Evolutionary conservation across 92 coral and sea anemone species (phyloP), one percentile per base, ranked within the genome.

Genomic region (Zoanthus sansibaricus): DNA sequence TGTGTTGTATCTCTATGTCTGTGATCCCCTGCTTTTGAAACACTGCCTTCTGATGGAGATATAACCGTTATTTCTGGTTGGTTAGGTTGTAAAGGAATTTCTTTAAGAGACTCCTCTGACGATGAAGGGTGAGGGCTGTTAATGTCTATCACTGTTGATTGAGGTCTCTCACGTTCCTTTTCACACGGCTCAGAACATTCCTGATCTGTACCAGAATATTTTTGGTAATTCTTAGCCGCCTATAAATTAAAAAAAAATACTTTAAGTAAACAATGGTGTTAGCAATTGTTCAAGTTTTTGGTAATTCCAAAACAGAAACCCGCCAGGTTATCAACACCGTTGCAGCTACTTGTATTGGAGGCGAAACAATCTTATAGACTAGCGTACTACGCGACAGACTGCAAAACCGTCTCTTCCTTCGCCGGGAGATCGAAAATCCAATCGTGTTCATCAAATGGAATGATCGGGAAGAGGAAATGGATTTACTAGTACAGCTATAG

Each of bases 81-180:
- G 30, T 30, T 42, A 30, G 72, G 20, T 6, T 61, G 83, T 42
- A 18, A 64, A 6, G 85, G 85, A 42, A 80, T 80, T 80, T 80
- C 85, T 80, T 80, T 80, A 21, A 80, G 67, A 66, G 85, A 80
- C 21, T 80, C 85, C 46, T 80, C 85, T 20, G 85, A 80, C 9
- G 85, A 80, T n/a, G 85, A 80, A 3, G 85, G 45, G 25, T 18
- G 75, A 13, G 73, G 85, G 44, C 61, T 80, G 25, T 66, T 66
- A 54, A 66, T 66, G 47, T 80, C 25, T 13, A 76, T 76, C 15
- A 76, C 67, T 54, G 82, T 76, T 51, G 74, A 30, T 18, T 45
- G 37, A 21, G 58, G 75, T 30, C 47, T 80, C 33, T 66, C 64
- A 31, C 20, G 0, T 44, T 56, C 14, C 25, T 66, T 64, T 20